Evolutionary conservation across 2,888 invertebrate genomes (phyloP).

Genomic region (Prostheceraeus crozeri): DNA sequence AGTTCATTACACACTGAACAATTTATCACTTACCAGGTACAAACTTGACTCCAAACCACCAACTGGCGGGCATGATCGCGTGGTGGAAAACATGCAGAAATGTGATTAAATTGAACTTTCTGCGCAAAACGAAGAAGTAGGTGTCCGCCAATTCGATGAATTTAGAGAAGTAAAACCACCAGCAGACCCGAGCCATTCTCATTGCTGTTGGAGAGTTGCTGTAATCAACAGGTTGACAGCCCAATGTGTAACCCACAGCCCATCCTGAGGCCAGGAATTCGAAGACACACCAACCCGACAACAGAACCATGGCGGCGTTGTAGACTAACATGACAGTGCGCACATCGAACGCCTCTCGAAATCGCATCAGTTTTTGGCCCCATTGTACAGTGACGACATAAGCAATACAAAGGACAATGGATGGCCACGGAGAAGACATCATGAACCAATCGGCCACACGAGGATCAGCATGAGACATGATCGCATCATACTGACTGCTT

Average conservation of each 20-base stretch:
- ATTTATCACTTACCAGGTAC: conserved; percentile 27
- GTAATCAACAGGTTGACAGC: conserved; percentile 72
- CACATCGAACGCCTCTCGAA: conserved; percentile 76
- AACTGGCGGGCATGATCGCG: conserved; percentile 28
- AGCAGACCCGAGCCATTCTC: conserved; percentile 52
- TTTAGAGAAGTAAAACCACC: conserved; percentile 28
- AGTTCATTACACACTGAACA: too few species aligned
- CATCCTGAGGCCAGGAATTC: conserved; percentile 66
- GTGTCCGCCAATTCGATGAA: conserved; percentile 33
- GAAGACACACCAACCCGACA: conserved; percentile 82
- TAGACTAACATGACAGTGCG: conserved; percentile 72
- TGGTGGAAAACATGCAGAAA: conserved; percentile 37
- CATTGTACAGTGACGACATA: conserved; percentile 73
- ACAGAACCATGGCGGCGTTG: conserved; percentile 78
- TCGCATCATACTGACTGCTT: too few species aligned
- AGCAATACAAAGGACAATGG: conserved; percentile 70
- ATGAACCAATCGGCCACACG: conserved; percentile 78
- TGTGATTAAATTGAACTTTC: conserved; percentile 31
- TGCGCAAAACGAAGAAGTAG: conserved; percentile 32
- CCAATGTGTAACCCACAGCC: conserved; percentile 81
- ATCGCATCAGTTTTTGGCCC: conserved; percentile 79
- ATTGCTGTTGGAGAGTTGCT: conserved; percentile 63
- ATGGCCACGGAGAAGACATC: conserved; percentile 81
- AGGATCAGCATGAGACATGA: too few species aligned
- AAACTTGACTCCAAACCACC: conserved; percentile 30